Base-by-base conservation (phyloP, 2,888 invertebrate genomes). In the Eupithecia centaureata region DNA sequence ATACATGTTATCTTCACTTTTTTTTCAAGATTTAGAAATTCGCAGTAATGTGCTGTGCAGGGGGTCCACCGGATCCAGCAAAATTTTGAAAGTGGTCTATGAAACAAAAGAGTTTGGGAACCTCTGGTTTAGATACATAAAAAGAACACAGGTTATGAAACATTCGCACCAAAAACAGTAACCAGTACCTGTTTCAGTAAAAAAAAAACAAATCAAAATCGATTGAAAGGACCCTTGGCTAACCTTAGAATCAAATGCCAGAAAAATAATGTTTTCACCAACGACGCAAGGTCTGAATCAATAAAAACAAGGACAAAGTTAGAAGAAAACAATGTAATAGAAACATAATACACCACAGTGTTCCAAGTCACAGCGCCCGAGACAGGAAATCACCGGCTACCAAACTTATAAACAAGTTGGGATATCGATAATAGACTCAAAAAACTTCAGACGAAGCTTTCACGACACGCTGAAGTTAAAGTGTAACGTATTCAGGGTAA, bases 401-500 rank as follows among this genome's bases (percentile, higher is more conserved):
- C 35, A 51, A 66, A 71, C 64, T 69, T 59, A 60, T 38, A 62
- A 62, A 67, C 51, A 65, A 63, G 66, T 64, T 62, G 33, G 62
- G 67, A 62, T 68, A 71, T 63, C 65, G 64, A 68, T 62, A 60
- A 69, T 61, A 62, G 63, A 67, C 57, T 65, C 51, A 32, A 69
- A 63, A 67, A 65, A 69, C 63, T 62, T 38, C 56, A 38, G 30
- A 54, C 56, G 63, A 69, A 65, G 56, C 59, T 65, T 65, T 60
- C 32, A 63, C 18, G 33, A 42, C 57, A 65, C 32, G 54, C 25
- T 63, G 64, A 56, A 69, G 32, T 61, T 63, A 15, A 61, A 30
- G 57, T 38, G 47, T 32, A 35, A 8, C 30, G 5, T 52, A 59
- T 38, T 18, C 25, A 59, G 30, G 25, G 25, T 32, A 30, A 63